Evolutionary conservation across 1,140 invertebrate genomes (phyloP), one percentile per base, ranked within the genome.

Genomic region (Ceratitis capitata): DNA sequence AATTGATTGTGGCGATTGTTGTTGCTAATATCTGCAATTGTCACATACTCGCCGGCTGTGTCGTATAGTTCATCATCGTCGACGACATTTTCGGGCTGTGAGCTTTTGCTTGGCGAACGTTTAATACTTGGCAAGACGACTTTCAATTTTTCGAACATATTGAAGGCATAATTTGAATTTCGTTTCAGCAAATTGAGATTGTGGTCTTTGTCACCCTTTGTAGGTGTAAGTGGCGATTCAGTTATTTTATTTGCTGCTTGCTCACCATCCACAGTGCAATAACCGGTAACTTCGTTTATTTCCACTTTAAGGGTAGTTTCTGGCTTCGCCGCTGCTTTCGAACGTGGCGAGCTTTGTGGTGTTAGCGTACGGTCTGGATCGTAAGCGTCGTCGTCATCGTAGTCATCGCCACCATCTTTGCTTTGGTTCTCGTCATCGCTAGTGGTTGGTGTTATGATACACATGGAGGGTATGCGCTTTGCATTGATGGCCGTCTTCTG

Each of bases 401-500:
- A n/a, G n/a, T n/a, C 35, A 42, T 84, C 83, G 86, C 90, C n/a
- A 85, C 69, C 61, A 10, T 88, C 83, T 85, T 88, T 86, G n/a
- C 92, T 86, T 83, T 93, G 90, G 85, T 95, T 95, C 89, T 97
- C 97, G 88, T 98, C 97, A 86, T 98, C 97, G 74, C 96, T 97
- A 84, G 96, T 96, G 1, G 96, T 95, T 12, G 97, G 97, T 9
- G 97, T 98, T 23, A 98, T 97, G 0, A 97, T 96, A 92, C 97
- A 98, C 95, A 98, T 97, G 0, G 97, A 97, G 4, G 97, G 97
- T 89, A 98, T 98, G 86, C 97, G 94, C 87, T 96, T 96, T 14
- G 95, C 95, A 87, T 96, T 97, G 45, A 98, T 97, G 7, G 96
- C 95, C 0, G 97, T 98, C 92, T 98, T 98, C 16, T 95, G 95